Percentiles rank a stretch among this genome's conserved stretches.
Evolutionary conservation across 2,113 vertebrate species (phyloP).

Genomic region (Rhinopomastus cyanomelas): DNA sequence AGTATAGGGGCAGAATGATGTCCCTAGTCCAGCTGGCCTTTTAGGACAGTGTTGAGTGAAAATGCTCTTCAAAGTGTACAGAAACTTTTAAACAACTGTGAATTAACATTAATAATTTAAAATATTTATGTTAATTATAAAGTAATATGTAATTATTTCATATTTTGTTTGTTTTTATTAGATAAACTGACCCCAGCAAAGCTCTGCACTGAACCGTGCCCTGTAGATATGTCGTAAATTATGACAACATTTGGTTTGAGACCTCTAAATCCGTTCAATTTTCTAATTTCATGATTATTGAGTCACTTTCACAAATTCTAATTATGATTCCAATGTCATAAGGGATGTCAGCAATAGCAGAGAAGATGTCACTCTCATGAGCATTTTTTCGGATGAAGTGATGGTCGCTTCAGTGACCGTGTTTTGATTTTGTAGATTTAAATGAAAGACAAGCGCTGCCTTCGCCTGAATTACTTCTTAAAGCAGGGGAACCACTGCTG

Average conservation of each 20-base stretch:
- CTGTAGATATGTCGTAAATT: not conserved
- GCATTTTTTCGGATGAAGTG: not conserved
- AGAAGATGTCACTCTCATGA: not conserved
- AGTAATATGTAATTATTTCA: not conserved
- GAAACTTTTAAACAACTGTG: not conserved
- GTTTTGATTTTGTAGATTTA: conserved; percentile 74
- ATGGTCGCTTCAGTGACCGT: not conserved
- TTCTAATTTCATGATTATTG: not conserved
- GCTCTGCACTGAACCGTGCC: not conserved
- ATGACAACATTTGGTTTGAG: not conserved
- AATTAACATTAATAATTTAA: no score
- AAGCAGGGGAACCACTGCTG: conserved; percentile 75
- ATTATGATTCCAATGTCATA: not conserved
- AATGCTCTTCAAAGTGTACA: not conserved
- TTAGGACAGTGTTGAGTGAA: not conserved
- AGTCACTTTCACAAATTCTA: not conserved
- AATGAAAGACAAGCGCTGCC: conserved; percentile 55
- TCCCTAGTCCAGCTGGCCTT: no score
- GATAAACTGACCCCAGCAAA: not conserved
- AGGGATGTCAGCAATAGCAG: not conserved
- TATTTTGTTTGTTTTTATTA: not conserved
- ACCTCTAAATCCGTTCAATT: not conserved
- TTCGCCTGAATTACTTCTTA: conserved; percentile 72
- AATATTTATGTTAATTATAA: not conserved
- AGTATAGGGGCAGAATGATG: no score